Evolutionary conservation across 2,113 vertebrate species (phyloP).

Genomic region (Podocnemis expansa): DNA sequence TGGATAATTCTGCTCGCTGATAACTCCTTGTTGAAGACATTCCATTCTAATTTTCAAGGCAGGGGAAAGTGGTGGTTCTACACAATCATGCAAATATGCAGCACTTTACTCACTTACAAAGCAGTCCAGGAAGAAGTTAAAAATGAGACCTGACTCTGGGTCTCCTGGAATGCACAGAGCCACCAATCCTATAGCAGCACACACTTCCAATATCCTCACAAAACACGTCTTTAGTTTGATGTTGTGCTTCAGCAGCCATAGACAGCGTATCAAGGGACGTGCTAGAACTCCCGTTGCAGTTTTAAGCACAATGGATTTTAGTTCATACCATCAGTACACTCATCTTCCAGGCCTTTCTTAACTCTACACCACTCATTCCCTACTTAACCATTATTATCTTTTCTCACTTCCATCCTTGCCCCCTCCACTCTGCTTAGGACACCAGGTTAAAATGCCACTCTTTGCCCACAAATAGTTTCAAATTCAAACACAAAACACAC

Average conservation of each 20-base stretch:
- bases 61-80: background rate
- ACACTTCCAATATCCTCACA: fast-evolving
- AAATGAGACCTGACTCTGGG: background rate
- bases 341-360: fast-evolving
- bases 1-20: background rate
- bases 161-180: background rate
- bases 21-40: background rate
- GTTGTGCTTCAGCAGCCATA: fast-evolving
- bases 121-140: background rate
- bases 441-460: background rate
- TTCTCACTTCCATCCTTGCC: background rate
- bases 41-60: background rate
- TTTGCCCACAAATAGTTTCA: background rate
- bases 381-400: fast-evolving
- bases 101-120: background rate
- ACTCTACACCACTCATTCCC: fast-evolving
- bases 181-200: background rate
- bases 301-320: fast-evolving
- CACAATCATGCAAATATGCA: fast-evolving
- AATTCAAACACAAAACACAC: background rate
- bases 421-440: background rate
- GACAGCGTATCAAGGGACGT: background rate
- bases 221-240: background rate
- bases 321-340: background rate
- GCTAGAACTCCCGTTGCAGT: fast-evolving